Conservation (phyloP, 2,113 vertebrate species). For the Calidris pygmaea region DNA sequence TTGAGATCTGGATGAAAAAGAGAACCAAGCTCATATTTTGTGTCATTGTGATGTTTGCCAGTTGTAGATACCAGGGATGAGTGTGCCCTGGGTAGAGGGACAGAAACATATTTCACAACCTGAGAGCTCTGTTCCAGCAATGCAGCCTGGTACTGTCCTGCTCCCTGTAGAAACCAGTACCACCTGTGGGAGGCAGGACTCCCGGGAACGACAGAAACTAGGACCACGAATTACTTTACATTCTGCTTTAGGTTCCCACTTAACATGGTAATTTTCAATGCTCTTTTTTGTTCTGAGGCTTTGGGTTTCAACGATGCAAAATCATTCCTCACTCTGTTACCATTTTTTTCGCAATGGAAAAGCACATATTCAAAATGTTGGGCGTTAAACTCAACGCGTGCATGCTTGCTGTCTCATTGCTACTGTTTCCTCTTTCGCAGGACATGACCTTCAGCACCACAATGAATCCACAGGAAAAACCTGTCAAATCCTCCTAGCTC, state of each 20-base stretch:
- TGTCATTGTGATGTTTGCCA: not conserved
- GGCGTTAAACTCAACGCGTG: not conserved
- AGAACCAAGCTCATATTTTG: not conserved
- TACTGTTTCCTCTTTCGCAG: slow-evolving; percentile 51
- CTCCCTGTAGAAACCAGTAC: not conserved
- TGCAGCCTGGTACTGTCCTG: not conserved
- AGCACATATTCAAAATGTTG: not conserved
- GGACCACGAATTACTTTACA: not conserved
- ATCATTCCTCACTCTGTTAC: not conserved
- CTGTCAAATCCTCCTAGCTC: slow-evolving; percentile 16
- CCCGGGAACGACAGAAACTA: not conserved
- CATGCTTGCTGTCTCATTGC: slow-evolving; percentile 12
- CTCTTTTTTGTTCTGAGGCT: not conserved
- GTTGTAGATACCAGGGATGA: not conserved
- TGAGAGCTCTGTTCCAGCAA: not conserved
- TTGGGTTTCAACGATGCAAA: not conserved
- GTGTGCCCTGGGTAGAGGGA: not conserved
- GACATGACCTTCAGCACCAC: slow-evolving; percentile 37
- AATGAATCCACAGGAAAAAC: slow-evolving; percentile 34
- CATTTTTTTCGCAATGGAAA: not conserved
- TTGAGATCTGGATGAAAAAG: not conserved
- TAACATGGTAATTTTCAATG: not conserved
- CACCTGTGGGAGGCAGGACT: not conserved
- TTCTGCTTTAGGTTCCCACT: not conserved
- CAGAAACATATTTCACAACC: not conserved